A percentile compares a stretch with the other conserved stretches of the same genome.
phyloP scores from a whole-genome alignment of 37 sponge, comb jelly and placozoan genomes.

The Lycopodina hypogea region DNA sequence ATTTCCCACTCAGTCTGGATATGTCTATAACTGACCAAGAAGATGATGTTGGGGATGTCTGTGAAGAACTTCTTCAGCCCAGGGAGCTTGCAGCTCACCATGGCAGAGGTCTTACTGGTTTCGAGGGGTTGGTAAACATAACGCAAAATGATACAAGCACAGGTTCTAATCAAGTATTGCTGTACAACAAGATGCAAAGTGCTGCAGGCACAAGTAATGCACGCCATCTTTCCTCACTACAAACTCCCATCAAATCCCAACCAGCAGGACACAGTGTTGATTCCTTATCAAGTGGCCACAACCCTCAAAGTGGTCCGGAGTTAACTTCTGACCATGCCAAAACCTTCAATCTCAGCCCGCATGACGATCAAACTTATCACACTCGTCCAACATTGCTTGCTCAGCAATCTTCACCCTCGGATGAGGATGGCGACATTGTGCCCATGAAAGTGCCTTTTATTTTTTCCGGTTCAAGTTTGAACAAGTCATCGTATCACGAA shows the following conservation, averaged over 20 bases:
- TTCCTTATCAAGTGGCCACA: constrained; percentile 26
- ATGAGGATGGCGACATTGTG: constrained; percentile 1
- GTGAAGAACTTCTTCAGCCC: too few species aligned
- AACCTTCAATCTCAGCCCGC: constrained; percentile 16
- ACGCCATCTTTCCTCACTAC: too few species aligned
- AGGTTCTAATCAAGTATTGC: too few species aligned
- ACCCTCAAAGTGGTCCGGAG: neutral
- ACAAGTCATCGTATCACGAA: too few species aligned
- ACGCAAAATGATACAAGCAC: too few species aligned
- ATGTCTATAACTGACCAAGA: constrained; percentile 13
- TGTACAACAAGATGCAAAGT: too few species aligned
- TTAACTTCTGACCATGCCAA: neutral
- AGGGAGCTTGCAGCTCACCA: too few species aligned
- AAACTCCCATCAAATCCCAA: neutral
- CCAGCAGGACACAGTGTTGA: neutral
- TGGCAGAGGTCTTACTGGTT: too few species aligned
- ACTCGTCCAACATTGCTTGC: neutral
- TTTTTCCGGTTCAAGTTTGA: neutral
- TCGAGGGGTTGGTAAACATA: too few species aligned
- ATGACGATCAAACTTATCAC: constrained; percentile 1
- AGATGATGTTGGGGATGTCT: neutral
- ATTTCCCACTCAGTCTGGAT: constrained; percentile 24
- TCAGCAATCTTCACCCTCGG: constrained; percentile 9
- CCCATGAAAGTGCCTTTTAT: constrained; percentile 14
- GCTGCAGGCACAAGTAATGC: too few species aligned